Evolutionary conservation across 1,140 invertebrate species (phyloP).

Genomic region (Megalopta genalis): DNA sequence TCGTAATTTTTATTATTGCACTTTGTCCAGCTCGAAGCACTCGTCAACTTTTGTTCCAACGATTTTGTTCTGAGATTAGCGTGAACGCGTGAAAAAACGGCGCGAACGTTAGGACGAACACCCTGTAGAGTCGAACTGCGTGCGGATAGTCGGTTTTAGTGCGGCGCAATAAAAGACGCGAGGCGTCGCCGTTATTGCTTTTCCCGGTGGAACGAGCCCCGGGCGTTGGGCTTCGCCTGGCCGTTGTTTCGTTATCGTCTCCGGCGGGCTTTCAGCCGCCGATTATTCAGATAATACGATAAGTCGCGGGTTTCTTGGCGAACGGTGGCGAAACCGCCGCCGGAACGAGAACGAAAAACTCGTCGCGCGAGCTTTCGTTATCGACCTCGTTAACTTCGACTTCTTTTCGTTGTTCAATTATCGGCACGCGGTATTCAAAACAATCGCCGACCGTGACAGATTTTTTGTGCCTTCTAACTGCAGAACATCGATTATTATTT

Average conservation of each 20-base stretch:
- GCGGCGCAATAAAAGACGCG: slow-evolving; percentile 51
- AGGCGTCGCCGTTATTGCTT: slow-evolving; percentile 29
- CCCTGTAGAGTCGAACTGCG: not conserved
- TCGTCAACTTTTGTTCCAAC: no score
- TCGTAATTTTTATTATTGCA: no score
- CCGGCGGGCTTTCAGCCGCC: slow-evolving; percentile 20
- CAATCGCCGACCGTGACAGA: no score
- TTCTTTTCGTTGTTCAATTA: no score
- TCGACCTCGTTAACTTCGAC: not conserved
- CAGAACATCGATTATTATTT: no score
- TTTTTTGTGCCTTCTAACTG: no score
- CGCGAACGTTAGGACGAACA: no score
- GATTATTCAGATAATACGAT: slow-evolving; percentile 49
- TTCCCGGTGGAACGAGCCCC: slow-evolving; percentile 1
- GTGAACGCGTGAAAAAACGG: no score
- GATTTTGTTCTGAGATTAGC: no score
- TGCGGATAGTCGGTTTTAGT: slow-evolving; percentile 56
- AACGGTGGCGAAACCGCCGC: not conserved
- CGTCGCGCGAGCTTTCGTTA: not conserved
- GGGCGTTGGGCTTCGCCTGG: slow-evolving; percentile 6
- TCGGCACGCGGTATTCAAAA: no score
- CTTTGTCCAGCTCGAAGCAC: no score
- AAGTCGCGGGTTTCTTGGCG: slow-evolving; percentile 25
- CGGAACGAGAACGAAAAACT: not conserved
- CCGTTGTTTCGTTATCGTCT: slow-evolving; percentile 42